These are phyloP conservation scores for Hiodon tergisus DNA, from an alignment of 2,113 vertebrate genomes.

Conservation along the genomic window DNA sequence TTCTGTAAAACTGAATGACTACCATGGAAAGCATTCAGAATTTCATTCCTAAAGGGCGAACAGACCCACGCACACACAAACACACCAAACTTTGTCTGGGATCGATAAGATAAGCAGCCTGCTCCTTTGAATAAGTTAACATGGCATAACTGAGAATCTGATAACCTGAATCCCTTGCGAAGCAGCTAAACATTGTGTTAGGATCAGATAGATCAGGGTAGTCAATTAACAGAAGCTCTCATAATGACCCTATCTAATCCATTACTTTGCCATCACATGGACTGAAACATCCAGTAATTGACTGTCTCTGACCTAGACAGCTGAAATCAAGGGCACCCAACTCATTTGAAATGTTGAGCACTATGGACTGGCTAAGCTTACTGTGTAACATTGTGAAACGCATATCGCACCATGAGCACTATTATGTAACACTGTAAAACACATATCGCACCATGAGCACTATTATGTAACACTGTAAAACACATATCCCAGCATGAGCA, in stretches of 20 bases:
- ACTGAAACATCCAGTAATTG: slow-evolving; percentile 1
- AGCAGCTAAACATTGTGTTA: neutral
- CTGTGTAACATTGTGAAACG: no score
- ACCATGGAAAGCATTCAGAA: neutral
- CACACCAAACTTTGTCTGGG: neutral
- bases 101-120: neutral
- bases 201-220: slow-evolving; percentile 6
- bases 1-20: neutral
- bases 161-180: slow-evolving; percentile 10
- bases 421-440: no score
- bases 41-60: slow-evolving; percentile 9
- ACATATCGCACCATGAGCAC: no score
- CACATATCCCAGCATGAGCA: no score
- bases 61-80: neutral
- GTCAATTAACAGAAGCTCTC: slow-evolving; percentile 13
- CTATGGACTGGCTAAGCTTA: no score
- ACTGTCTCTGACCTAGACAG: slow-evolving; percentile 15
- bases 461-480: no score
- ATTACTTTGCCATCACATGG: slow-evolving; percentile 4
- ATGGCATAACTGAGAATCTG: slow-evolving; percentile 3
- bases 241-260: slow-evolving; percentile 15
- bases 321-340: neutral
- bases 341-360: neutral
- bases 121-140: slow-evolving; percentile 12
- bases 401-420: no score